Evolutionary conservation across 1,140 invertebrate species (phyloP).

Genomic region (Diabrotica virgifera): DNA sequence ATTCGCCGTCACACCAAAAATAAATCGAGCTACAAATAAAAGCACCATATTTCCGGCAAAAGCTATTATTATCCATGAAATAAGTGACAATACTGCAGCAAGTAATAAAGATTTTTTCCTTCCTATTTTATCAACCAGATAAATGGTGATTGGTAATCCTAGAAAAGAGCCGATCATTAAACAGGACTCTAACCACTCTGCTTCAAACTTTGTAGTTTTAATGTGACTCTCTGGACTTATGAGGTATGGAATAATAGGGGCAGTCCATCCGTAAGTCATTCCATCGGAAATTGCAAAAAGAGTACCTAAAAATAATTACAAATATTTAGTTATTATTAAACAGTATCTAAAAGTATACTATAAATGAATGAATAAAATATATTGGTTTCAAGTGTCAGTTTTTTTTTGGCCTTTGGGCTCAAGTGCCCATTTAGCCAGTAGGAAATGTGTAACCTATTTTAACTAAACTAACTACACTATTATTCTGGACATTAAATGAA

Average conservation of each 20-base stretch:
- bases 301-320: slow-evolving; percentile 31
- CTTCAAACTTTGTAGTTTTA: slow-evolving; percentile 37
- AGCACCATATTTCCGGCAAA: slow-evolving; percentile 45
- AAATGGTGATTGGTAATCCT: slow-evolving; percentile 55
- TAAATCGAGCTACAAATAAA: slow-evolving; percentile 52
- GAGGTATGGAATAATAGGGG: slow-evolving; percentile 56
- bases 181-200: slow-evolving; percentile 63
- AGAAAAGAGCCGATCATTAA: slow-evolving; percentile 60
- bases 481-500: too few relatives aligned
- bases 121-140: slow-evolving; percentile 59
- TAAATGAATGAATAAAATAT: too few relatives aligned
- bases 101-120: slow-evolving; percentile 60
- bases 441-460: too few relatives aligned
- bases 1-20: slow-evolving; percentile 36
- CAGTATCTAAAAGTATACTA: too few relatives aligned
- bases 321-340: too few relatives aligned
- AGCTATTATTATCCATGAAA: slow-evolving; percentile 61
- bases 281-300: slow-evolving; percentile 38
- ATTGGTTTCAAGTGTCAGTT: too few relatives aligned
- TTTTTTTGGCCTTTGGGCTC: too few relatives aligned
- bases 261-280: slow-evolving; percentile 56
- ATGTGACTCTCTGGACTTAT: slow-evolving; percentile 40
- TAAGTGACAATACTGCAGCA: slow-evolving; percentile 55
- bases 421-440: too few relatives aligned
- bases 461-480: too few relatives aligned